A percentile compares a stretch with the other conserved stretches of the same genome.
phyloP scores from a whole-genome alignment of 2,797 vertebrate species.

The Enteromius treurensis region DNA sequence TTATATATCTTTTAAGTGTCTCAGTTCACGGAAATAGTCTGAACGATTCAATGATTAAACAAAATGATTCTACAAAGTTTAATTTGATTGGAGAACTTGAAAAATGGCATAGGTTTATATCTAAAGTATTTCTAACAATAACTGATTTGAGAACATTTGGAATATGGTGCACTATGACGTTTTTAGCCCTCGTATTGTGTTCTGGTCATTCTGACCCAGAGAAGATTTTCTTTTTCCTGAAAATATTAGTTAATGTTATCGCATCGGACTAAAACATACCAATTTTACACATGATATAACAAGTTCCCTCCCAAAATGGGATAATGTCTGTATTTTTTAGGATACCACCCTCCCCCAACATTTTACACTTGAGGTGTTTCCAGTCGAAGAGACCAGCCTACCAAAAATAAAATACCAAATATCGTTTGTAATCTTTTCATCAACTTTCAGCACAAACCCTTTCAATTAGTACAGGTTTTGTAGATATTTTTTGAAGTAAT shows the following conservation, averaged over 20 bases:
- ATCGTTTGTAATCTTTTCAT: neutral
- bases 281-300: neutral
- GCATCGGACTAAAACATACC: neutral
- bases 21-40: neutral
- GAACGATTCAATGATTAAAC: neutral
- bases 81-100: neutral
- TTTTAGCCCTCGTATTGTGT: no score
- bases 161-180: neutral
- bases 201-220: neutral
- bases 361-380: neutral
- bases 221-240: neutral
- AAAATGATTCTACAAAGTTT: neutral
- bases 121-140: neutral
- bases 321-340: neutral
- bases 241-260: neutral
- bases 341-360: no score
- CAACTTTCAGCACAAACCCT: neutral
- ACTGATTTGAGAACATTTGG: neutral
- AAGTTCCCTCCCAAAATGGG: neutral
- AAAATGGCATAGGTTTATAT: neutral
- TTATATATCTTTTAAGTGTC: neutral
- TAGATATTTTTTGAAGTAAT: neutral
- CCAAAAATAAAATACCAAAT: no score
- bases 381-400: neutral
- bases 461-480: neutral